Evolutionary conservation across 2,113 vertebrate genomes (phyloP).

Genomic region (Pelvicachromis taeniatus): DNA sequence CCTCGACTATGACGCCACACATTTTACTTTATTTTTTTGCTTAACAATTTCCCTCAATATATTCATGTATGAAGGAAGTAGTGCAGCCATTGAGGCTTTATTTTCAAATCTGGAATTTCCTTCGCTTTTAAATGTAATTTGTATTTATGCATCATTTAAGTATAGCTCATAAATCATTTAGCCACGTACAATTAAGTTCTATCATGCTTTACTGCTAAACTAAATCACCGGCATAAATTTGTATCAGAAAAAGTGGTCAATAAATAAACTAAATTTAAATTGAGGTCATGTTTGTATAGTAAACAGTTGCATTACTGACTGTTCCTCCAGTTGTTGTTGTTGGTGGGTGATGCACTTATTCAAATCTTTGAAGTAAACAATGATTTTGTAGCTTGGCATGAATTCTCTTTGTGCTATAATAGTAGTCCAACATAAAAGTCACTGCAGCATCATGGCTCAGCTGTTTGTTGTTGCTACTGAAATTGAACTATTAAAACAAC

Average conservation of each 20-base stretch:
- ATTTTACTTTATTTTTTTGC: neutral
- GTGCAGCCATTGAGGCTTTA: neutral
- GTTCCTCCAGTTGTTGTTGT: neutral
- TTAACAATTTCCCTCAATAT: neutral
- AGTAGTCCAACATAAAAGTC: neutral
- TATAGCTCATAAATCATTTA: neutral
- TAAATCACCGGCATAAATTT: neutral
- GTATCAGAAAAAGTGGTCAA: neutral
- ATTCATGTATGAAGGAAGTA: neutral
- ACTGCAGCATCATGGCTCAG: neutral
- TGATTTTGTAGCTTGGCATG: neutral
- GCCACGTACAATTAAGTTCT: neutral
- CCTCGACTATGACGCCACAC: neutral
- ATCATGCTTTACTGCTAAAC: neutral
- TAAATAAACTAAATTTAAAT: neutral
- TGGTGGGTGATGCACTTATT: neutral
- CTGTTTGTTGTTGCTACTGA: neutral
- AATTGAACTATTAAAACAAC: neutral
- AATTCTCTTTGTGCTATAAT: neutral
- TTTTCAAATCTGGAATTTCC: neutral
- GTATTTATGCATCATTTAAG: neutral
- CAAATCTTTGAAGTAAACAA: neutral
- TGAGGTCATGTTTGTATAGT: neutral
- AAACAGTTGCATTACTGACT: neutral
- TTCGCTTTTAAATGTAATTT: neutral